Percentiles rank a stretch among this genome's conserved stretches.
phyloP scores from a whole-genome alignment of 2,797 vertebrate genomes.

The Pelobates cultripes region DNA sequence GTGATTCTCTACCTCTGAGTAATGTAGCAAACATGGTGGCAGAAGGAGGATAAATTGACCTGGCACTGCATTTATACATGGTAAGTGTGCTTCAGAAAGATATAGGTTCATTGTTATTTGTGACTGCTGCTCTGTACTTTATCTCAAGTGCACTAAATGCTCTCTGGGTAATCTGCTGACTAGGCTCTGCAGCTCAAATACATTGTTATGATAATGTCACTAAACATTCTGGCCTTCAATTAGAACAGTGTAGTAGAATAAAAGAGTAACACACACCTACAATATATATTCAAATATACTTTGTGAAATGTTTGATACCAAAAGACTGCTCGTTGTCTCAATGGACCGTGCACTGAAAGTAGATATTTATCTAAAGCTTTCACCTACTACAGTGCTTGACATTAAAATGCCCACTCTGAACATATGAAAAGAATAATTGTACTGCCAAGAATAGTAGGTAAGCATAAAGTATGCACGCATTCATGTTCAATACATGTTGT shows the following conservation, averaged over 20 bases:
- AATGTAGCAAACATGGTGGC: slow-evolving; percentile 33
- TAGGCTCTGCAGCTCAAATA: slow-evolving; percentile 26
- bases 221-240: slow-evolving; percentile 38
- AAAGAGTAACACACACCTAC: slow-evolving; percentile 31
- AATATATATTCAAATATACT: slow-evolving; percentile 6
- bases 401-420: slow-evolving; percentile 20
- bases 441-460: slow-evolving; percentile 22
- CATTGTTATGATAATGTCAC: slow-evolving; percentile 51
- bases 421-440: slow-evolving; percentile 32
- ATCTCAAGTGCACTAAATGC: slow-evolving; percentile 48
- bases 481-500: slow-evolving; percentile 13
- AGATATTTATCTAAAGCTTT: slow-evolving; percentile 32
- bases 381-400: slow-evolving; percentile 26
- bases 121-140: slow-evolving; percentile 3
- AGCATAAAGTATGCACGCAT: slow-evolving; percentile 7
- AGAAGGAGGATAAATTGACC: slow-evolving; percentile 17
- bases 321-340: slow-evolving; percentile 27
- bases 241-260: slow-evolving; percentile 4
- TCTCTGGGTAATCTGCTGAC: slow-evolving; percentile 39
- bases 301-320: slow-evolving; percentile 20
- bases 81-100: slow-evolving; percentile 32
- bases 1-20: slow-evolving; percentile 27
- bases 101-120: slow-evolving; percentile 28
- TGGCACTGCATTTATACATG: slow-evolving; percentile 12
- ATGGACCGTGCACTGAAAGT: slow-evolving; percentile 23